Base-by-base conservation (phyloP, 2,797 vertebrate species). In the Macrochelys suwanniensis region DNA sequence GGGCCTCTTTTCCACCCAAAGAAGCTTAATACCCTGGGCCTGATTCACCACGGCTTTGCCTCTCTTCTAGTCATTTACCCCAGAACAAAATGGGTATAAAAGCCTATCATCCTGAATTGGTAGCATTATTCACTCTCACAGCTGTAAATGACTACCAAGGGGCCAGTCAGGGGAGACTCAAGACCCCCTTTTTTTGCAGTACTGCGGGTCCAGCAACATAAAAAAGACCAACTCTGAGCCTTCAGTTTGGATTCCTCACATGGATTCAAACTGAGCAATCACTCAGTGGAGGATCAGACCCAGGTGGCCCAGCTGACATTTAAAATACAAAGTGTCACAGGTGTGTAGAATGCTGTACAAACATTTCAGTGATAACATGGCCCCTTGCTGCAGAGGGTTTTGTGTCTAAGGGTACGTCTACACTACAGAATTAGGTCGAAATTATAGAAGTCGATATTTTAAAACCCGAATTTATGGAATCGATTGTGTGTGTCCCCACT, bases 271-370 rank as follows among this genome's bases (percentile, higher is more conserved):
- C 54, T 57, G 37, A 42, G n/a, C 37, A 25, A 42, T 42, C 21
- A 5, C 68, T 12, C 21, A 23, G n/a, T 42, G 37, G 68, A 71
- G 17, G 37, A 71, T 21, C 68, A 71, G n/a, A 71, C 68, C 19
- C 15, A 8, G 25, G 53, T 42, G 59, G 78, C 23, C 50, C 25
- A 15, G 15, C 53, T 42, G 6, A 4, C 54, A 11, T 56, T 28
- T 57, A 11, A 57, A 45, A 19, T 28, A 57, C 25, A 42, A 45
- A 56, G 42, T 2, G 13, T 9, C 25, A 28, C 25, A 23, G 53
- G 74, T 3, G 28, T 31, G 28, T 1, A 0, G 49, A 23, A n/a
- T 1, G 25, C 56, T 0, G 1, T 21, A 37, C 25, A 76, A 84
- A 49, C 57, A 12, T 7, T 0, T 0, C 13, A 5, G 74, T 28